These are phyloP conservation scores for Bombycilla garrulus DNA, from an alignment of 2,113 vertebrate species.

Conservation along the genomic window DNA sequence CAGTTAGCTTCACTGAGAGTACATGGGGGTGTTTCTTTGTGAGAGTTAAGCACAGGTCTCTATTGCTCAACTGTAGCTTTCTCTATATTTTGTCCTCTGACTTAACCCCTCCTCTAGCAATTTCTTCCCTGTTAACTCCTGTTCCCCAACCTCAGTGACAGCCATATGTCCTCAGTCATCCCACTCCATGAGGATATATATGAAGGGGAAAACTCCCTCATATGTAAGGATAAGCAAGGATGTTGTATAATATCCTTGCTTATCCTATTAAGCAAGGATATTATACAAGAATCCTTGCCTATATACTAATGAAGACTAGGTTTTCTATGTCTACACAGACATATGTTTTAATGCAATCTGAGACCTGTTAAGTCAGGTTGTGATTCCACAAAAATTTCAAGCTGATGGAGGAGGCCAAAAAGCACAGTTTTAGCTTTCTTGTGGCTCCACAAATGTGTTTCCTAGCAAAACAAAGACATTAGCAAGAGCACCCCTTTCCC, in stretches of 20 bases:
- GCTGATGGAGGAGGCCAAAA: neutral
- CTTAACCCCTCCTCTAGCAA: neutral
- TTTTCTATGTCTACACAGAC: neutral
- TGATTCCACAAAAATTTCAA: neutral
- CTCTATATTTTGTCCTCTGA: neutral
- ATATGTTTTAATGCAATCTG: neutral
- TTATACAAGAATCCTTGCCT: neutral
- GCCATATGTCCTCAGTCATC: neutral
- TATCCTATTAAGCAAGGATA: neutral
- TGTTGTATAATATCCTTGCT: neutral
- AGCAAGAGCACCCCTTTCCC: neutral
- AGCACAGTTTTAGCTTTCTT: neutral
- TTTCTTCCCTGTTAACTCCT: neutral
- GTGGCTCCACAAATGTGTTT: neutral
- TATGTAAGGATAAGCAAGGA: neutral
- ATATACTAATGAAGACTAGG: neutral
- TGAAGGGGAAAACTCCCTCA: neutral
- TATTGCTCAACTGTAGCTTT: neutral
- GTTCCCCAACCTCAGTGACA: neutral
- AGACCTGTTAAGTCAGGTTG: neutral
- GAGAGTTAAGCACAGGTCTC: neutral
- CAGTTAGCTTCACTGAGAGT: neutral
- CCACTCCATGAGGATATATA: neutral
- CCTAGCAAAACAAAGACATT: neutral
- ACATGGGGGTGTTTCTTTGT: fast-evolving